These are phyloP conservation scores for Thyatira batis DNA, from an alignment of 2,888 invertebrate genomes.

Conservation along the genomic window DNA sequence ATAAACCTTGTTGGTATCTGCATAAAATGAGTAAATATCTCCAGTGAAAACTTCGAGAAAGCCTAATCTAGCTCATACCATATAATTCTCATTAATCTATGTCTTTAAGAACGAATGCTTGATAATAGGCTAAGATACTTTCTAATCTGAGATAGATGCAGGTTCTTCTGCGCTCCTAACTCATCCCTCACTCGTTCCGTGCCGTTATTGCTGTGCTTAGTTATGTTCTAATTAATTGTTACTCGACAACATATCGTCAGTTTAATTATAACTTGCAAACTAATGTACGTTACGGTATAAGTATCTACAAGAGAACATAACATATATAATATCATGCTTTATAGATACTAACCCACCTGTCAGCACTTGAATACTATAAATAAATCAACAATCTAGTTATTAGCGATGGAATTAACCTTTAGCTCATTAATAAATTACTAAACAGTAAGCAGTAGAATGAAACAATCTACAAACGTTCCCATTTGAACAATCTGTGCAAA, in stretches of 20 bases:
- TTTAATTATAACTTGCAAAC: conserved; percentile 62
- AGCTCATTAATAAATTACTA: too few species aligned
- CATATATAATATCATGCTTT: too few species aligned
- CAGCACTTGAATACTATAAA: too few species aligned
- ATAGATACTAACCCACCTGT: too few species aligned
- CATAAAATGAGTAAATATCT: neutral
- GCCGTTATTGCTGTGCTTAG: conserved; percentile 53
- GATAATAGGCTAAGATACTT: conserved; percentile 29
- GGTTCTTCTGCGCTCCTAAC: conserved; percentile 35
- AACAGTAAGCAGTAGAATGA: too few species aligned
- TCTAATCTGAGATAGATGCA: conserved; percentile 56
- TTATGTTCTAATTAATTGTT: conserved; percentile 67
- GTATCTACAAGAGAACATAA: neutral
- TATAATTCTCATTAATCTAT: conserved; percentile 28
- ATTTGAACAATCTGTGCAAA: neutral
- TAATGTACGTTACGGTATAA: conserved; percentile 19
- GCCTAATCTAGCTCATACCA: conserved; percentile 12
- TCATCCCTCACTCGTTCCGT: conserved; percentile 51
- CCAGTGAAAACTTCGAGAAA: conserved; percentile 5
- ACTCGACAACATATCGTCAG: conserved; percentile 55
- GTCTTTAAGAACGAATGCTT: conserved; percentile 9
- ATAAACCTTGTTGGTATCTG: neutral
- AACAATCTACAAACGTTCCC: too few species aligned
- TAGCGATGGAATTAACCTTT: too few species aligned
- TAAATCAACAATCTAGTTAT: too few species aligned